Conservation (phyloP, 2,888 invertebrate genomes). For the Stictocephala bisonia region DNA sequence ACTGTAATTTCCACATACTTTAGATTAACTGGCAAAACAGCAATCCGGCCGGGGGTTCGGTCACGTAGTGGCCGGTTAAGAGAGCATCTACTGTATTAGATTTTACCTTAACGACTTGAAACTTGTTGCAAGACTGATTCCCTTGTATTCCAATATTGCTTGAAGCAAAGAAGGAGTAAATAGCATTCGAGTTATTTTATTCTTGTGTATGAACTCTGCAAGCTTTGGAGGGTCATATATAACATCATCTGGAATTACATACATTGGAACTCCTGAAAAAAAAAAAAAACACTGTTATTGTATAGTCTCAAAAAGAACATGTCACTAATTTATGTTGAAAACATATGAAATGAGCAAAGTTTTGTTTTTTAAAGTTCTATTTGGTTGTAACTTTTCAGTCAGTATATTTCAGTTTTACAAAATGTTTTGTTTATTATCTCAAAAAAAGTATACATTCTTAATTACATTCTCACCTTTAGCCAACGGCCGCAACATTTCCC, state of each 20-base stretch:
- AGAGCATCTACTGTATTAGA: neutral
- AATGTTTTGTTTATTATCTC: no score
- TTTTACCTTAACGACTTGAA: conserved; percentile 52
- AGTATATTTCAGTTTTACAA: neutral
- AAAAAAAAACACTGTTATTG: no score
- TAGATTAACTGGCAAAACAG: no score
- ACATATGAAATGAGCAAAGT: no score
- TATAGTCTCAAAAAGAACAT: no score
- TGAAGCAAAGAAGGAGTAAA: conserved; percentile 59
- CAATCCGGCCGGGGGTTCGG: no score
- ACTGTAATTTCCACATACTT: no score
- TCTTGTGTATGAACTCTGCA: conserved; percentile 52
- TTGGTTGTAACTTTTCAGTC: no score
- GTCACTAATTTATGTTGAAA: no score
- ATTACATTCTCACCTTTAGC: conserved; percentile 58
- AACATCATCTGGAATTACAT: conserved; percentile 59
- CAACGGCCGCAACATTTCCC: conserved; percentile 60
- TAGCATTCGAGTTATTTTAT: conserved; percentile 58
- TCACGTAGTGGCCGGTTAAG: neutral
- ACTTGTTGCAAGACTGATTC: conserved; percentile 49
- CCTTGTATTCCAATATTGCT: conserved; percentile 56
- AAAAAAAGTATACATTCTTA: no score
- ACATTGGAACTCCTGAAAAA: conserved; percentile 56
- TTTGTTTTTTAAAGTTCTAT: no score
- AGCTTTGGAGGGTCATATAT: conserved; percentile 59